phyloP scores from a whole-genome alignment of 2,113 vertebrate genomes.

The Macquaria ambigua region DNA sequence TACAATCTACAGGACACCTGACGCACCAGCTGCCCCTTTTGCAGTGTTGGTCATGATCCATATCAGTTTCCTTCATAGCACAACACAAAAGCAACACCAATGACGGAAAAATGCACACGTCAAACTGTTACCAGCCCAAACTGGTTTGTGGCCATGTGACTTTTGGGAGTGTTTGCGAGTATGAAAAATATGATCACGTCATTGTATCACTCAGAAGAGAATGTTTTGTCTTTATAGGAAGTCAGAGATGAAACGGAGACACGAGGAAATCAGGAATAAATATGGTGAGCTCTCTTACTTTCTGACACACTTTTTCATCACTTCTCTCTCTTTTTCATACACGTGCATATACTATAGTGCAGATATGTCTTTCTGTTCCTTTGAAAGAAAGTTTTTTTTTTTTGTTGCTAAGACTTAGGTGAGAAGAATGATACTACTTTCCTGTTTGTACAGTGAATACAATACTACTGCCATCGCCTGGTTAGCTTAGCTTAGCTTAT shows the following conservation, averaged over 20 bases:
- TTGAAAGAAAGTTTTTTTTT: background rate
- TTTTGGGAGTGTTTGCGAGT: background rate
- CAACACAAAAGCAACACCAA: background rate
- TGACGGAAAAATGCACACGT: slow-evolving; percentile 28
- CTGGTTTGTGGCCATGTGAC: slow-evolving; percentile 48
- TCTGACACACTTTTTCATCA: background rate
- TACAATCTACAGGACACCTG: background rate
- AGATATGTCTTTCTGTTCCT: background rate
- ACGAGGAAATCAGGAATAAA: slow-evolving; percentile 96
- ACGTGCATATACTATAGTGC: background rate
- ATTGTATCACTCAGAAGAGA: slow-evolving; percentile 18
- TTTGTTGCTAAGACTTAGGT: background rate
- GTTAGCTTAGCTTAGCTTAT: background rate
- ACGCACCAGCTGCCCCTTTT: background rate
- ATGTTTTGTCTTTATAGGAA: slow-evolving; percentile 83
- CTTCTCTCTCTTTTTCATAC: background rate
- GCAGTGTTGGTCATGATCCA: slow-evolving; percentile 10
- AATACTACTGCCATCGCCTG: background rate
- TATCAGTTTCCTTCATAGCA: slow-evolving; percentile 23
- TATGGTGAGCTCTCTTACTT: slow-evolving; percentile 86
- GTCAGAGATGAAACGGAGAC: slow-evolving; percentile 92
- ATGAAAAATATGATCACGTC: slow-evolving; percentile 22
- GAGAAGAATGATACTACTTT: background rate
- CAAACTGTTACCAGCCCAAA: slow-evolving; percentile 49
- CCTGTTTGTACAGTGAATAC: background rate